Evolutionary conservation across 2,888 invertebrate genomes (phyloP).

Genomic region (Luperina testacea): DNA sequence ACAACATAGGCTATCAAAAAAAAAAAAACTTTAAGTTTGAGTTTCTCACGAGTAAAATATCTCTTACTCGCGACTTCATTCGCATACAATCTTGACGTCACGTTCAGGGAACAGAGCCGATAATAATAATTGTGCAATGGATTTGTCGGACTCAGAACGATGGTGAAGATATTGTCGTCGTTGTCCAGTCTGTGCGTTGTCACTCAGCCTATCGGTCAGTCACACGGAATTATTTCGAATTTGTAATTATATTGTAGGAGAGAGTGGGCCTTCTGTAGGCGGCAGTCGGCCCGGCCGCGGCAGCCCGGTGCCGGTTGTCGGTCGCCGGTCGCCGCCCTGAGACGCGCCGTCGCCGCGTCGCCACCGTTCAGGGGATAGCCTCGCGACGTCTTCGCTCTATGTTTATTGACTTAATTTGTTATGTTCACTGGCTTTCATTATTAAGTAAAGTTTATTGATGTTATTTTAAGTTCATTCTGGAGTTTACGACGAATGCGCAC

Average conservation of each 20-base stretch:
- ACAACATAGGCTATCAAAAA: too few relatives aligned
- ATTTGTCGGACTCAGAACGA: not conserved
- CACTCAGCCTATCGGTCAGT: too few relatives aligned
- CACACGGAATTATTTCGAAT: not conserved
- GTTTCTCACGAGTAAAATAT: not conserved
- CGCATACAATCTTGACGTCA: not conserved
- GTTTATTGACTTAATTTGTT: constrained; percentile 34
- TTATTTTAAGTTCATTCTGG: not conserved
- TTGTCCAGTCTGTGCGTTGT: not conserved
- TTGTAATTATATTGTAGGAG: not conserved
- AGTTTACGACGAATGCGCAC: not conserved
- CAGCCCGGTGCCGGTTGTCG: not conserved
- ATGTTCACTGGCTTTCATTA: constrained; percentile 29
- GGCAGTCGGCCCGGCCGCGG: not conserved
- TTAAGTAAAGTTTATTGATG: constrained; percentile 25
- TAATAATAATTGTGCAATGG: not conserved
- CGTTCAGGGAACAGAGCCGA: not conserved
- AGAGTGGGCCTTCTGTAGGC: constrained; percentile 7
- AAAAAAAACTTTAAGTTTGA: too few relatives aligned
- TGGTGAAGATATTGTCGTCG: not conserved
- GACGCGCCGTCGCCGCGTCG: constrained; percentile 50
- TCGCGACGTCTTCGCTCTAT: constrained; percentile 2
- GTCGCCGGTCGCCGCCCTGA: constrained; percentile 14
- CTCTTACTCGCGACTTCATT: not conserved
- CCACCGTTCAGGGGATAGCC: constrained; percentile 13